Evolutionary conservation across 2,797 vertebrate species (phyloP).

Genomic region (Basileuterus tristriatus): DNA sequence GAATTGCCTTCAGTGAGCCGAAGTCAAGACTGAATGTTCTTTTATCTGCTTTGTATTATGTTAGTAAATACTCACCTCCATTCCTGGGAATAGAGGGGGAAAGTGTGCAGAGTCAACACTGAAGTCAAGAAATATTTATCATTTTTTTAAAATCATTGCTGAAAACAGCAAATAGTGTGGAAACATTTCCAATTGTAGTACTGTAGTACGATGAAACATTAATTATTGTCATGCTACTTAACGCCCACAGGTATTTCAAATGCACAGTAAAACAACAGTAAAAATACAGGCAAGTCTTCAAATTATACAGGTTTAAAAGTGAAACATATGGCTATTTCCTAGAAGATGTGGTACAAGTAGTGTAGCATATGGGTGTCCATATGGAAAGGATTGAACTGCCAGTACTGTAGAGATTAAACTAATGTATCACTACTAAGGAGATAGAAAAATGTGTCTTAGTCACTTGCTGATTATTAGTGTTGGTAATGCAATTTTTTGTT

Average conservation of each 20-base stretch:
- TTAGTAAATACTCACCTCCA: neutral
- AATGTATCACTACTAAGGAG: constrained; percentile 69
- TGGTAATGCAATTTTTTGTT: constrained; percentile 8
- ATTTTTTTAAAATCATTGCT: neutral
- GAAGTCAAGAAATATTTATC: neutral
- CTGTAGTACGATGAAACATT: neutral
- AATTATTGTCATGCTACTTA: constrained; percentile 26
- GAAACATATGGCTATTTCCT: constrained; percentile 65
- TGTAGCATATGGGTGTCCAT: constrained; percentile 64
- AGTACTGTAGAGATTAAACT: constrained; percentile 62
- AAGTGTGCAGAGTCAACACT: neutral
- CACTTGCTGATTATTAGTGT: constrained; percentile 36
- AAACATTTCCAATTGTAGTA: neutral
- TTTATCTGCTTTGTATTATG: neutral
- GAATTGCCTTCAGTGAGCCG: neutral
- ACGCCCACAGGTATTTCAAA: constrained; percentile 42
- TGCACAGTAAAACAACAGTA: neutral
- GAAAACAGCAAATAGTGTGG: neutral
- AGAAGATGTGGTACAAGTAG: constrained; percentile 55
- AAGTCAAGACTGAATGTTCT: neutral
- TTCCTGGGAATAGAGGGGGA: neutral
- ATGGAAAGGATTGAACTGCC: constrained; percentile 61
- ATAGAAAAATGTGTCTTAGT: constrained; percentile 57
- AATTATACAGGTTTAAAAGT: constrained; percentile 60
- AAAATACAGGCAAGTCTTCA: constrained; percentile 46